Evolutionary conservation across 2,888 invertebrate genomes (phyloP).

Genomic region (Nomada goodeniana): DNA sequence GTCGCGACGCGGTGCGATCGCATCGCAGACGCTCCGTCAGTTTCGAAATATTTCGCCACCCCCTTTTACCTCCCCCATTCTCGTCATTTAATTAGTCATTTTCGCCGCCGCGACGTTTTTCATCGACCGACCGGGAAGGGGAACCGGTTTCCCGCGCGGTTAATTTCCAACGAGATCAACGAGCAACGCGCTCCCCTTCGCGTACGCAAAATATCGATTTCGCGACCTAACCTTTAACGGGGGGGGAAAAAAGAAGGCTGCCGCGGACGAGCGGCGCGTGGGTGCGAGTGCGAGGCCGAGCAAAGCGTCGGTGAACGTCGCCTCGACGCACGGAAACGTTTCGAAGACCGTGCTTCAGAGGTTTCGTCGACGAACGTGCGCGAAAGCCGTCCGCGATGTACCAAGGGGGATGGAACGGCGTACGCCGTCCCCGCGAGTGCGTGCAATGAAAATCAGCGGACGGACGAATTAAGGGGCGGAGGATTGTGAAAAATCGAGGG

Average conservation of each 20-base stretch:
- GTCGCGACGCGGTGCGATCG: conserved; percentile 52
- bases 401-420: background rate
- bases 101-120: background rate
- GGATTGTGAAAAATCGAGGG: conserved; percentile 41
- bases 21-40: conserved; percentile 2
- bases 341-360: background rate
- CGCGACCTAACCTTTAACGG: conserved; percentile 62
- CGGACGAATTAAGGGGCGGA: background rate
- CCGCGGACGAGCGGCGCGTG: conserved; percentile 5
- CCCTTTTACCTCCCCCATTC: background rate
- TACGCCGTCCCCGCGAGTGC: background rate
- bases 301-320: conserved; percentile 4
- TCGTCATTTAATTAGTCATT: background rate
- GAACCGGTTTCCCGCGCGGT: conserved; percentile 56
- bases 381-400: background rate
- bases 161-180: conserved; percentile 45
- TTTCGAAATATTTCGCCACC: conserved; percentile 11
- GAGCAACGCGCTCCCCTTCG: conserved; percentile 16
- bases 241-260: conserved; percentile 32
- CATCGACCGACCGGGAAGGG: background rate
- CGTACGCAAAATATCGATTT: conserved; percentile 63
- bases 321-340: background rate
- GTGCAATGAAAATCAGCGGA: background rate
- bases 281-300: conserved; percentile 15
- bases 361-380: background rate